Conservation (phyloP, 2,113 vertebrate species). For the Brachypteracias leptosomus region DNA sequence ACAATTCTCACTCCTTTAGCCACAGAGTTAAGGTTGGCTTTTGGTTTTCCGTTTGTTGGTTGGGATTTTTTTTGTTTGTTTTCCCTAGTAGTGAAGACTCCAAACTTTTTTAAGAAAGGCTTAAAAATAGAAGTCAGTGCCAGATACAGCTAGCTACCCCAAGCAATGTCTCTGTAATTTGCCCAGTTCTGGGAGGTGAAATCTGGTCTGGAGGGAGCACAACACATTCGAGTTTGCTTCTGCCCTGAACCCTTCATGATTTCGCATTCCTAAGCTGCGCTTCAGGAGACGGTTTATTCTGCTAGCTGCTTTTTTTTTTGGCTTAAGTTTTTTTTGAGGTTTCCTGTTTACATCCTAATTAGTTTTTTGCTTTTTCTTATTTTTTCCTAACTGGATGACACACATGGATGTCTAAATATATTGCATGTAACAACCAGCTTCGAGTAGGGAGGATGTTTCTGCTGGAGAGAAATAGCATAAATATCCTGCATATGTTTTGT, state of each 20-base stretch:
- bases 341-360: slow-evolving; percentile 70
- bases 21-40: neutral
- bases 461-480: slow-evolving; percentile 31
- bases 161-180: neutral
- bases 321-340: neutral
- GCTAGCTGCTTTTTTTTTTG: neutral
- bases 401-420: slow-evolving; percentile 71
- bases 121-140: neutral
- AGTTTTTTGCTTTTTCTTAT: neutral
- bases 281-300: neutral
- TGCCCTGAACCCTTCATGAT: neutral
- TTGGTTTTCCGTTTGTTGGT: neutral
- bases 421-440: slow-evolving; percentile 43
- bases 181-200: neutral
- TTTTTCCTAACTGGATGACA: slow-evolving; percentile 37
- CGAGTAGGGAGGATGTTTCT: slow-evolving; percentile 48
- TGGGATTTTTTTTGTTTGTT: neutral
- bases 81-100: neutral
- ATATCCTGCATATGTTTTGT: slow-evolving; percentile 34
- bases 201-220: neutral
- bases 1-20: neutral
- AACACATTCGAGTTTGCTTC: neutral
- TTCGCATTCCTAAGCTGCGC: neutral
- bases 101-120: neutral
- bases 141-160: neutral